Conservation (phyloP, 2,113 vertebrate genomes). For the Bubo blakistoni region DNA sequence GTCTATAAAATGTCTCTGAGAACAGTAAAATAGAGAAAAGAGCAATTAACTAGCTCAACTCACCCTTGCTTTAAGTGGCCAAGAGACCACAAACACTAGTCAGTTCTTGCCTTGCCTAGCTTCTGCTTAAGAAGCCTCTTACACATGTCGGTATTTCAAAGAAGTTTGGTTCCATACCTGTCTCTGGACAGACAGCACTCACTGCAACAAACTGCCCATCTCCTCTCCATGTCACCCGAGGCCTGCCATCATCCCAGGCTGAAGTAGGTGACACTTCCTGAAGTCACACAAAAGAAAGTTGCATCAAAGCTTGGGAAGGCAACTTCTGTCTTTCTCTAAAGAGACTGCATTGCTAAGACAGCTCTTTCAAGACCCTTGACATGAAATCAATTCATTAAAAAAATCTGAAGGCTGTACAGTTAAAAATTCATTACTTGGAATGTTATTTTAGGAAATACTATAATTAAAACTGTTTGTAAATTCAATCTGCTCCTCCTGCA, state of each 20-base stretch:
- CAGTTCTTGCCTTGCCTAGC: not conserved
- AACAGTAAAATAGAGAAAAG: not conserved
- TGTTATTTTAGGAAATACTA: not conserved
- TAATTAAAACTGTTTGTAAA: not conserved
- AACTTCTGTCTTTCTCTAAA: not conserved
- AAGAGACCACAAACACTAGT: not conserved
- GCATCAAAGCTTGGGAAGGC: not conserved
- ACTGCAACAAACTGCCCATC: conserved; percentile 95
- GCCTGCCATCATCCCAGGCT: conserved; percentile 84
- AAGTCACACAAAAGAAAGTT: not conserved
- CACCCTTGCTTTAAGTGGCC: not conserved
- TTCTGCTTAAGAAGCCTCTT: not conserved
- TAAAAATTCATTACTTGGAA: not conserved
- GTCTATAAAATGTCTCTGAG: not conserved
- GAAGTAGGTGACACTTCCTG: conserved; percentile 80
- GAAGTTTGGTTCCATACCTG: conserved; percentile 71
- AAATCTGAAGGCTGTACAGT: not conserved
- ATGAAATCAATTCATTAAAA: not conserved
- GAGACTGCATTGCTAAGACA: not conserved
- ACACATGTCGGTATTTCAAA: not conserved
- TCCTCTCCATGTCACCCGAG: conserved; percentile 88
- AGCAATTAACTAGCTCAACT: not conserved
- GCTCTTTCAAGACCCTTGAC: not conserved
- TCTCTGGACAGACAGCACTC: conserved; percentile 83
- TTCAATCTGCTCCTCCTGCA: not conserved